phyloP scores from a whole-genome alignment of 2,113 vertebrate genomes.

The Dolichallabes microphthalmus region DNA sequence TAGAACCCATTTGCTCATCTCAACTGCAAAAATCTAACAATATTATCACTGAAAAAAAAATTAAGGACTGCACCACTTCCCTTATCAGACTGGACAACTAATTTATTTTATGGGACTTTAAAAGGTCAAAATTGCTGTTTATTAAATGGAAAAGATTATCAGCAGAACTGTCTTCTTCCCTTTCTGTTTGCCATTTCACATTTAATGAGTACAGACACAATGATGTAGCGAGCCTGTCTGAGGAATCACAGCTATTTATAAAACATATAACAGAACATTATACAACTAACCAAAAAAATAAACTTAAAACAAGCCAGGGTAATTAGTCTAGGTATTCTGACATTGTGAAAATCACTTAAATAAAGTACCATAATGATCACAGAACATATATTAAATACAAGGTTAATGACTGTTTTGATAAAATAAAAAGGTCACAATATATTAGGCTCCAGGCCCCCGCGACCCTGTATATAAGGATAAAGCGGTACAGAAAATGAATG shows the following conservation, averaged over 20 bases:
- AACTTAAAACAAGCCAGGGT: not conserved
- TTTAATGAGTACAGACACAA: constrained; percentile 56
- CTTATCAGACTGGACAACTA: constrained; percentile 14
- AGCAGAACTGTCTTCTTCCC: constrained; percentile 2
- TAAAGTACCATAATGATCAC: not conserved
- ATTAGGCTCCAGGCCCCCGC: too few species aligned
- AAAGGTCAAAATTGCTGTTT: constrained; percentile 19
- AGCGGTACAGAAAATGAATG: too few species aligned
- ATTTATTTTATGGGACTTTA: constrained; percentile 5
- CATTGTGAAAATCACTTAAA: not conserved
- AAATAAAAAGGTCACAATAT: not conserved
- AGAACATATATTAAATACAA: not conserved
- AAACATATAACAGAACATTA: not conserved
- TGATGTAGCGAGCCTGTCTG: constrained; percentile 48
- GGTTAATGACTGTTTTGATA: not conserved
- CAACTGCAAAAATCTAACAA: not conserved
- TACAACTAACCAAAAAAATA: not conserved
- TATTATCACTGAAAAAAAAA: constrained; percentile 4
- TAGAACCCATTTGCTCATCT: not conserved
- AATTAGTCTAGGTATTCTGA: not conserved
- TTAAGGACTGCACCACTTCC: not conserved
- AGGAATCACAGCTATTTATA: constrained; percentile 3
- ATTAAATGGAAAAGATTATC: constrained; percentile 21
- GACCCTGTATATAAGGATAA: too few species aligned
- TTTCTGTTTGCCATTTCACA: constrained; percentile 35